Evolutionary conservation across 2,797 vertebrate species (phyloP), one percentile per base, ranked within the genome.

Genomic region (Calcarius lapponicus): DNA sequence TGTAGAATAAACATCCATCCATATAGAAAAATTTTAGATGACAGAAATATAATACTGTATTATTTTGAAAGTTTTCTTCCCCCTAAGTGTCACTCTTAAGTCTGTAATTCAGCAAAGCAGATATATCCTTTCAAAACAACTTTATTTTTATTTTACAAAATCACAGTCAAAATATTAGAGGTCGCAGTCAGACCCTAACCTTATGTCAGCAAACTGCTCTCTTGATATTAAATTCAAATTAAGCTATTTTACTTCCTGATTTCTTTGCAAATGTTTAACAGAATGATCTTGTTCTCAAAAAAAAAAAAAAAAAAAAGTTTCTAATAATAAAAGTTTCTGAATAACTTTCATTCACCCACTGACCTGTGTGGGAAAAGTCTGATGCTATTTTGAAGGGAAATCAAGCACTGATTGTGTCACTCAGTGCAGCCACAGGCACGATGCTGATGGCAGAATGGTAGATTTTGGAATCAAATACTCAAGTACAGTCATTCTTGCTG

Each of bases 391-490:
- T 4, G 53, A 66, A 88, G 15, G 5, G 61, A 78, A 60, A 89
- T 80, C 65, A 79, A 65, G 25, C 13, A 20, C 22, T 71, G 61
- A 90, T 81, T 34, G 14, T 73, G 47, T 40, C 43, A 96, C 84
- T 80, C 94, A 96, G 85, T 70, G 60, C 78, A 60, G 83, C 80
- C 51, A 62, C 64, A 67, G 74, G 58, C 32, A 47, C 9, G 11
- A 78, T 75, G 57, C 36, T 79, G 85, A 69, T 26, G 86, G 67
- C 60, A 91, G 81, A 60, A 62, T 31, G 34, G 81, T 93, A 15
- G 11, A 74, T 75, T 93, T 95, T 32, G 93, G 90, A 93, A 96
- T 75, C 8, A 96, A 80, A 78, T 96, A 64, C 53, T 96, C 57
- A 86, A 95, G 88, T 78, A 94, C 38, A 20, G n/a, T 92, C 88